Evolutionary conservation across 2,888 invertebrate species (phyloP).

Genomic region (Agrilus cyanescens): DNA sequence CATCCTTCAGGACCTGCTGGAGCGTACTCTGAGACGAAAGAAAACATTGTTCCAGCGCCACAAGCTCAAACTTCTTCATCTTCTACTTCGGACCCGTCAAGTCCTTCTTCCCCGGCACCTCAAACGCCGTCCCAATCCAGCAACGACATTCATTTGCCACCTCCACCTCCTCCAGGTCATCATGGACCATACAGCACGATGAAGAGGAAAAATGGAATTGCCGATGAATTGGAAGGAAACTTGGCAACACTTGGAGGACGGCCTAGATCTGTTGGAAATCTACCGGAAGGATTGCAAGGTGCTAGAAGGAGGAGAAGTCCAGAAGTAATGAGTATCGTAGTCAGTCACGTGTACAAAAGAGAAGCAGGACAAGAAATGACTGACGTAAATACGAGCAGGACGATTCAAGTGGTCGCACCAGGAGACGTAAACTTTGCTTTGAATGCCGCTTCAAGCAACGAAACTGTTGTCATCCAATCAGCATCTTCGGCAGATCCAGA

Average conservation of each 20-base stretch:
- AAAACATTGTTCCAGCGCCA: constrained; percentile 69
- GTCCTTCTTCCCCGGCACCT: constrained; percentile 42
- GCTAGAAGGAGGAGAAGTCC: constrained; percentile 52
- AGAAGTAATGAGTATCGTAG: constrained; percentile 49
- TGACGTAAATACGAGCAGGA: constrained; percentile 81
- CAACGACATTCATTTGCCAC: constrained; percentile 65
- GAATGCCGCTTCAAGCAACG: constrained; percentile 64
- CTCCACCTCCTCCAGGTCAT: constrained; percentile 74
- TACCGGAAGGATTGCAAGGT: constrained; percentile 66
- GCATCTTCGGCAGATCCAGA: constrained; percentile 68
- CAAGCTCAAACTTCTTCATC: constrained; percentile 61
- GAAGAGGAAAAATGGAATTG: constrained; percentile 60
- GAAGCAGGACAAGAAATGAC: constrained; percentile 78
- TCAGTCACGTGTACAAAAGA: constrained; percentile 68
- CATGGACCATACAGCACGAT: constrained; percentile 72
- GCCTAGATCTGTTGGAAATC: constrained; percentile 78
- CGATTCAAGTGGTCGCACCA: constrained; percentile 85
- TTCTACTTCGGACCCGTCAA: constrained; percentile 54
- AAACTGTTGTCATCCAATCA: constrained; percentile 78
- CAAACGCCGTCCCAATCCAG: constrained; percentile 46
- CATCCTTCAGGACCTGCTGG: constrained; percentile 77
- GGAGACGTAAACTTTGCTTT: constrained; percentile 87
- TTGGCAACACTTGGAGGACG: constrained; percentile 73
- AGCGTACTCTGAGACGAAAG: constrained; percentile 71
- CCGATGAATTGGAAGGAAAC: constrained; percentile 62